Evolutionary conservation across 2,797 vertebrate species (phyloP).

Genomic region (Cynodonichthys magdalenae): DNA sequence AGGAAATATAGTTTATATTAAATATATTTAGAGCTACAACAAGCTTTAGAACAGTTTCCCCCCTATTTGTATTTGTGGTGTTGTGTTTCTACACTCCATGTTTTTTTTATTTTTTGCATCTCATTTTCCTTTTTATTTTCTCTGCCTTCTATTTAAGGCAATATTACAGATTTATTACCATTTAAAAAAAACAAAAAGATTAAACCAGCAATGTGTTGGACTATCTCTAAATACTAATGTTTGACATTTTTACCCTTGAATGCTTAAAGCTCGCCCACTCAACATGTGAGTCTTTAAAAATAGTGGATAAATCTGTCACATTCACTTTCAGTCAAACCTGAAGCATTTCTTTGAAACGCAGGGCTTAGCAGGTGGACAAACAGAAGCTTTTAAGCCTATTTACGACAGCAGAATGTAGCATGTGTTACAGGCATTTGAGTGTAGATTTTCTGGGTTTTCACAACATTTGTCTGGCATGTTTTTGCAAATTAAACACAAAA

Average conservation of each 20-base stretch:
- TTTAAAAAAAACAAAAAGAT: constrained; percentile 6
- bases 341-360: constrained; percentile 2
- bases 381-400: constrained; percentile 2
- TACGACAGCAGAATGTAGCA: constrained; percentile 6
- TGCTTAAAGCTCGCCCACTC: neutral
- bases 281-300: constrained; percentile 1
- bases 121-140: neutral
- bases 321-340: neutral
- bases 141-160: neutral
- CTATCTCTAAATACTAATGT: constrained; percentile 4
- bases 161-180: constrained; percentile 8
- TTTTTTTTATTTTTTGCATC: neutral
- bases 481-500: too few relatives aligned
- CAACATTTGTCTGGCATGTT: too few relatives aligned
- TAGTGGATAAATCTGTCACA: neutral
- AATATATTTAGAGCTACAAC: constrained; percentile 4
- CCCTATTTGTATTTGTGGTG: neutral
- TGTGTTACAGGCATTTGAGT: neutral
- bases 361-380: neutral
- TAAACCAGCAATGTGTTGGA: neutral
- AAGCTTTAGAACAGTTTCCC: neutral
- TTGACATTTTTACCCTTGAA: constrained; percentile 2
- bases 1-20: constrained; percentile 24
- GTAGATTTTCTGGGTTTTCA: too few relatives aligned
- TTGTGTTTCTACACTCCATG: neutral